Evolutionary conservation across 1,140 invertebrate genomes (phyloP).

Genomic region (Pseudomyrmex dendroicus): DNA sequence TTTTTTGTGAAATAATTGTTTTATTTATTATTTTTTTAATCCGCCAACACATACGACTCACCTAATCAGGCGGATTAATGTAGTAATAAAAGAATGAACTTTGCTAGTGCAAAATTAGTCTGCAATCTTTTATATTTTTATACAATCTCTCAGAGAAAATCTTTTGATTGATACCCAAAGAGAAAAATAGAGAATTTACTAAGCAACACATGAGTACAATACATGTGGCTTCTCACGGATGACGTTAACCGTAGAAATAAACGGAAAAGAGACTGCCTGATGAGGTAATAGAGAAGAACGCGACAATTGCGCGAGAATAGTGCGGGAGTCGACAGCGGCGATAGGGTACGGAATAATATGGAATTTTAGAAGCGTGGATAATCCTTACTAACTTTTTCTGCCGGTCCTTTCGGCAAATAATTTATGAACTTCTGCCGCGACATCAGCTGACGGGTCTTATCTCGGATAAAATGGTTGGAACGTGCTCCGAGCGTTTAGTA

Average conservation of each 20-base stretch:
- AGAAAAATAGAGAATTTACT: not conserved
- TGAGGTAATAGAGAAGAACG: slow-evolving; percentile 26
- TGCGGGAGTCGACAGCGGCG: not conserved
- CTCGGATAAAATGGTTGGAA: slow-evolving; percentile 12
- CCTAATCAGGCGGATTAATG: too few relatives aligned
- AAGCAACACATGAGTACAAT: too few relatives aligned
- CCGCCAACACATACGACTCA: not conserved
- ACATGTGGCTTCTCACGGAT: not conserved
- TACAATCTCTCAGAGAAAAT: not conserved
- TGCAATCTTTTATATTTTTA: not conserved
- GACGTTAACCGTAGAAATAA: not conserved
- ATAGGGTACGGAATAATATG: slow-evolving; percentile 18
- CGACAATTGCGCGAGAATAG: slow-evolving; percentile 25
- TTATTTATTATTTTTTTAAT: slow-evolving; percentile 17
- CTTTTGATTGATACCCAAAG: not conserved
- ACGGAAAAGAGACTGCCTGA: not conserved
- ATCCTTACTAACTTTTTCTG: slow-evolving; percentile 35
- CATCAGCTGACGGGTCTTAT: slow-evolving; percentile 33
- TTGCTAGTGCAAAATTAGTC: not conserved
- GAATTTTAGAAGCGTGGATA: slow-evolving; percentile 39
- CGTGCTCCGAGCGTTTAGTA: slow-evolving; percentile 20
- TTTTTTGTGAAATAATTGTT: slow-evolving; percentile 46
- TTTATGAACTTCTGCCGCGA: slow-evolving; percentile 49
- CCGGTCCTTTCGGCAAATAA: slow-evolving; percentile 34
- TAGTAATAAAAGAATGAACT: not conserved